Evolutionary conservation across 2,797 vertebrate genomes (phyloP).

Genomic region (Chaunax sp.): DNA sequence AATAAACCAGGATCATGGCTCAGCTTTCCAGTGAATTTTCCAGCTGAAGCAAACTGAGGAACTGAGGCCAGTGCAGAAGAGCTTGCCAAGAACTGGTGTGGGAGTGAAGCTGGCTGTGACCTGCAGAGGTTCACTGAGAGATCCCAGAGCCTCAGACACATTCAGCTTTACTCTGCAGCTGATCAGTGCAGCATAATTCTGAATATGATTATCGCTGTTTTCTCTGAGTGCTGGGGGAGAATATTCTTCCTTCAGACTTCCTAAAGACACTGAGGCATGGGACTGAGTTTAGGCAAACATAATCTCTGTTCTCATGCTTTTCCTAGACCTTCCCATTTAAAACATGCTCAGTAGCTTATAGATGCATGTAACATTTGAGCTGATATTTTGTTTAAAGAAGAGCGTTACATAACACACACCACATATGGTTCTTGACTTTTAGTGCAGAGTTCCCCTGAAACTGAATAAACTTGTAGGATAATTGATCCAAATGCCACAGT

Average conservation of each 20-base stretch:
- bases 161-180: conserved; percentile 14
- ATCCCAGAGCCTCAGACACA: neutral
- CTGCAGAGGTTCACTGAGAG: neutral
- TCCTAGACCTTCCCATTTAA: conserved; percentile 16
- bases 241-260: conserved; percentile 35
- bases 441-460: neutral
- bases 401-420: too few species aligned
- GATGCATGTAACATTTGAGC: too few species aligned
- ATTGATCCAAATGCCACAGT: conserved; percentile 29
- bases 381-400: too few species aligned
- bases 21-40: neutral
- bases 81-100: neutral
- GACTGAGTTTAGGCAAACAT: conserved; percentile 51
- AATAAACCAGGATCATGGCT: neutral
- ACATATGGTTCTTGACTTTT: neutral
- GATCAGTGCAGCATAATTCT: conserved; percentile 52
- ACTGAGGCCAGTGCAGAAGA: neutral
- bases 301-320: conserved; percentile 42
- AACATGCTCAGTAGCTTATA: too few species aligned
- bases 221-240: conserved; percentile 23
- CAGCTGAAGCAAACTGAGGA: neutral
- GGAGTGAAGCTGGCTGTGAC: neutral
- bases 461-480: neutral
- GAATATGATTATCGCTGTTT: conserved; percentile 61
- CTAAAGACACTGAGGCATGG: conserved; percentile 54